Conservation (phyloP, 2,888 invertebrate species). For the Micropterix aruncella region DNA sequence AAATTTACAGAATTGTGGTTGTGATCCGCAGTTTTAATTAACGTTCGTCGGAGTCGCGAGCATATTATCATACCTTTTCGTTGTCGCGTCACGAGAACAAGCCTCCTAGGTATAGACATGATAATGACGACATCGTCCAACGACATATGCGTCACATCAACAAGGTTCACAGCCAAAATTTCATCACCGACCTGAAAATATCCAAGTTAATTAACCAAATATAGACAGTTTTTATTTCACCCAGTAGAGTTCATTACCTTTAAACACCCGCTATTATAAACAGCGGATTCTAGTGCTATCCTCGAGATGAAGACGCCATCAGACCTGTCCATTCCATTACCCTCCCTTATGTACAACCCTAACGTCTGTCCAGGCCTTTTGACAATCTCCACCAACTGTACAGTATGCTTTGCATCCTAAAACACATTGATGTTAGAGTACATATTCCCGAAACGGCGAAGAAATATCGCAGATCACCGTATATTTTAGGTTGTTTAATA, state of each 20-base stretch:
- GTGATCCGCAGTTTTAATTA: too few species aligned
- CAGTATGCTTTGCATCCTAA: constrained; percentile 62
- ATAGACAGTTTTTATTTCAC: too few species aligned
- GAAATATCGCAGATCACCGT: constrained; percentile 7
- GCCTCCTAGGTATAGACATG: constrained; percentile 94
- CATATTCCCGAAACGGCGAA: constrained; percentile 7
- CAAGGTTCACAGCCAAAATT: constrained; percentile 94
- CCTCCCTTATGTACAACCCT: constrained; percentile 95
- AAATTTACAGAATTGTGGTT: neutral
- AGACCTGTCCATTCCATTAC: constrained; percentile 90
- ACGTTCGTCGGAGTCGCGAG: constrained; percentile 24
- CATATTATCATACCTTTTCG: constrained; percentile 46
- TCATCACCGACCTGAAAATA: constrained; percentile 98
- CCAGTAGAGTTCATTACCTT: constrained; percentile 47
- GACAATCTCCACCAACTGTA: constrained; percentile 93
- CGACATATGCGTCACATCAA: constrained; percentile 95
- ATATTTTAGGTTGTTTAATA: too few species aligned
- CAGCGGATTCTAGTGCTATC: constrained; percentile 85
- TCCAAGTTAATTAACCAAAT: too few species aligned
- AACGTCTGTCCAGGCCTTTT: constrained; percentile 97
- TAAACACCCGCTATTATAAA: constrained; percentile 93
- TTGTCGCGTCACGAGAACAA: constrained; percentile 87
- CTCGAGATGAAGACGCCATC: constrained; percentile 96
- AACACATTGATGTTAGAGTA: too few species aligned
- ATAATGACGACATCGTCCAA: constrained; percentile 98